Percentiles rank a stretch among this genome's conserved stretches.
These are phyloP conservation scores for Oikopleura vanhoeffeni DNA, from an alignment of 23 tunicate genomes.

Conservation along the genomic window DNA sequence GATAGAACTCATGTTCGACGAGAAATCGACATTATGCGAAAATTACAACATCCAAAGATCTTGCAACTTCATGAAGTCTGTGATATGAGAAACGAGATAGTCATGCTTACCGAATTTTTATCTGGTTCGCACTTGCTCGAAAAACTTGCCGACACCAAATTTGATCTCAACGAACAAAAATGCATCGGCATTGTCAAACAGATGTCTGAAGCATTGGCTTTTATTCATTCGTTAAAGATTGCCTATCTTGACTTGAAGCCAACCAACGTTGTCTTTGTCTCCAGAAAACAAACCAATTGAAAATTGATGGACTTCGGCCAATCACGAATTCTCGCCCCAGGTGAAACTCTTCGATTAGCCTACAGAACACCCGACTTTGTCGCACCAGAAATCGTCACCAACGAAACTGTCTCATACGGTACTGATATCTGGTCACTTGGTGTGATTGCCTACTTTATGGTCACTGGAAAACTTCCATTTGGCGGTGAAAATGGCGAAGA, in stretches of 20 bases:
- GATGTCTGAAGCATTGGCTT: constrained; percentile 47
- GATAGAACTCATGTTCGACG: constrained; percentile 45
- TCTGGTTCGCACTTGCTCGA: constrained; percentile 74
- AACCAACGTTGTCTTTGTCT: constrained; percentile 51
- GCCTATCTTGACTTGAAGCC: constrained; percentile 84
- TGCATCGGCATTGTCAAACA: constrained; percentile 50
- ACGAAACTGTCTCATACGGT: not conserved
- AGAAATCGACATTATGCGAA: constrained; percentile 71
- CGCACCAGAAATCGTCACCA: not conserved
- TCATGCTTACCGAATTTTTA: constrained; percentile 65
- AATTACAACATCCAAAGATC: constrained; percentile 57
- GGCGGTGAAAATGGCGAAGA: constrained; percentile 1
- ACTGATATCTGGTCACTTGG: not conserved
- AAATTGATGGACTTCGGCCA: constrained; percentile 92
- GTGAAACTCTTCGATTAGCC: not conserved
- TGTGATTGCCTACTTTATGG: not conserved
- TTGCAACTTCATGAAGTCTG: constrained; percentile 80
- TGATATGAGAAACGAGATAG: constrained; percentile 56
- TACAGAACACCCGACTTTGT: not conserved
- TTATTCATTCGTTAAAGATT: constrained; percentile 46
- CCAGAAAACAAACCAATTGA: too few relatives aligned
- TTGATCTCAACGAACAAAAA: constrained; percentile 47
- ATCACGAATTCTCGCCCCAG: constrained; percentile 40
- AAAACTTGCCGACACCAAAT: constrained; percentile 27
- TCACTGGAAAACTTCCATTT: not conserved